Base-by-base conservation (phyloP, 2,888 invertebrate species). In the Myopa tessellatipennis region DNA sequence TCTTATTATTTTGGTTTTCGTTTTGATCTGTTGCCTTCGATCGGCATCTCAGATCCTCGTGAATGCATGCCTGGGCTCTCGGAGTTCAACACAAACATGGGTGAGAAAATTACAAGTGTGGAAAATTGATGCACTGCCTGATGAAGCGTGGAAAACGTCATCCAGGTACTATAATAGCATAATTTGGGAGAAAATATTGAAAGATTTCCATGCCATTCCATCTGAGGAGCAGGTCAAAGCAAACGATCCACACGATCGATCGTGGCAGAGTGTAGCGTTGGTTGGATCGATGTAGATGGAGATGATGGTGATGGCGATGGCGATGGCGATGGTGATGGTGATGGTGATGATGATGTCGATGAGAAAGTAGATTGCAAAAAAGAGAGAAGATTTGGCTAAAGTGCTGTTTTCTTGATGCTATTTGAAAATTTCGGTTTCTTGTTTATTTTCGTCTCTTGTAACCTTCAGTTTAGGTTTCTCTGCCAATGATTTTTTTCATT, bases 141-240 rank as follows among this genome's bases (percentile, higher is more conserved):
- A 67, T 67, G 74, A 58, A 67, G 74, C 74, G 74, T 75, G 58
- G 61, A 75, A 75, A 69, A 69, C 75, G 75, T 75, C 75, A 75
- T 75, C 75, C 26, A 50, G 52, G 50, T 60, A 16, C 50, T 52
- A 38, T 75, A 75, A 75, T 69, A 68, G 69, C 68, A 75, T 75
- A 69, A 75, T 75, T 75, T 68, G 45, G 52, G 60, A 45, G 45
- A 72, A 58, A 16, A 34, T 36, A 38, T 52, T 34, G 14, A 55
- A 40, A 65, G 67, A 65, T 65, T 74, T 63, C 50, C 63, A 74
- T 74, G 65, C 63, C 34, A 52, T n/a, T 52, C 14, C 45, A 36
- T 65, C 52, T 40, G 40, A 38, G 4, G 74, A 67, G 67, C 69
- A 75, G 75, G 69, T 75, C 75, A 75, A 38, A 65, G 45, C 69